Evolutionary conservation across 2,888 invertebrate species (phyloP), one percentile per base, ranked within the genome.

Genomic region (Phorcus lineatus): DNA sequence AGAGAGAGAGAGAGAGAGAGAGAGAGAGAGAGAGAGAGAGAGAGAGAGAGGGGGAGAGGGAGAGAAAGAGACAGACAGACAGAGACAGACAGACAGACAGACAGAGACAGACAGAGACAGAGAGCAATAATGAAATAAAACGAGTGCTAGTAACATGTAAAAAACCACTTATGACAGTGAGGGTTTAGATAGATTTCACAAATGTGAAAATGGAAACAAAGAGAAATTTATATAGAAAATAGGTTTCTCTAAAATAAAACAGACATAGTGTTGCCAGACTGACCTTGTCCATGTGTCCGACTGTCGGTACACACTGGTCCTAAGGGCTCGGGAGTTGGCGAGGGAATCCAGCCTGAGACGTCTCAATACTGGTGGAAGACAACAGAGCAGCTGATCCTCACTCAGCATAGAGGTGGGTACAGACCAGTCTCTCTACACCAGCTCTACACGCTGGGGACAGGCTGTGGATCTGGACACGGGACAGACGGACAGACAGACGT

Each of bases 1-100:
- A 78, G 67, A 78, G 19, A 52, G 66, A 67, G 47, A 67, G 78
- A 66, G 67, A 78, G 70, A 22, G 78, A 52, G 52, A 53, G 66
- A 31, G 17, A 19, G 53, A 47, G 66, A 17, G 28, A 67, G 40
- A 62, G 47, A 67, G n/a, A 36, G 19, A 66, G 53, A 53, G 76
- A 54, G 53, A 52, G 76, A 76, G 53, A 76, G 76, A 76, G 19
- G 31, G 74, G 31, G 3, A 74, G 40, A 74, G 11, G 53, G 76
- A 76, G 53, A 76, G 53, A 76, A 13, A 76, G 76, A 76, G 53
- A 76, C 53, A 54, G 76, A 54, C n/a, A 77, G 57, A 57, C 9
- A 57, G 57, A 77, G 57, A n/a, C 13, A 75, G 2, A 13, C 6
- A 47, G 53, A 47, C 1, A 75, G 16, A 47, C 9, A 47, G 2